phyloP scores from a whole-genome alignment of 1,140 invertebrate species.

The Cheumatopsyche charites region DNA sequence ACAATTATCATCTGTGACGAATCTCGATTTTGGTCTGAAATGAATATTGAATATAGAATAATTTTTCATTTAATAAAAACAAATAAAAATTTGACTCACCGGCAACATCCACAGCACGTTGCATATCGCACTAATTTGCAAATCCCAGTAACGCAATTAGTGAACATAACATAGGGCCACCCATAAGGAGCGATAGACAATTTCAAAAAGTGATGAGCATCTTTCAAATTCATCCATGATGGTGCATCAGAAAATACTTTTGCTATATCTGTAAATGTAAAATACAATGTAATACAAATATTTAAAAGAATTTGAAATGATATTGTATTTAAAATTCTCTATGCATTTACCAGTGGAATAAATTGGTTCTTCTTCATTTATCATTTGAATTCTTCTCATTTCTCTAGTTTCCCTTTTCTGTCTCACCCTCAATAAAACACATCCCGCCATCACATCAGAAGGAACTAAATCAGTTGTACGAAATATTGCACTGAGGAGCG shows the following conservation, averaged over 20 bases:
- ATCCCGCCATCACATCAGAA: conserved; percentile 86
- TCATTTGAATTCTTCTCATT: conserved; percentile 70
- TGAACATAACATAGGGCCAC: conserved; percentile 86
- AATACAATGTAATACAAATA: too few relatives aligned
- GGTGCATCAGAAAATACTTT: conserved; percentile 65
- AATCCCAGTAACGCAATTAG: conserved; percentile 74
- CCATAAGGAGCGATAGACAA: conserved; percentile 86
- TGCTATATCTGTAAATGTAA: conserved; percentile 54
- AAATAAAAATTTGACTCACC: conserved; percentile 15
- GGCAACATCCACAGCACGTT: conserved; percentile 77
- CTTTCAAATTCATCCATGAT: conserved; percentile 80
- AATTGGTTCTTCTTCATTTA: conserved; percentile 69
- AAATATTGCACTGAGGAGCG: conserved; percentile 75
- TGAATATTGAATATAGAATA: not conserved
- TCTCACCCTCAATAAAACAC: conserved; percentile 76
- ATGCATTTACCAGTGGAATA: conserved; percentile 66
- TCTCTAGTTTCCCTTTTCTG: conserved; percentile 75
- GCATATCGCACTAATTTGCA: conserved; percentile 73
- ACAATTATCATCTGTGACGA: conserved; percentile 85
- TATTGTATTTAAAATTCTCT: not conserved
- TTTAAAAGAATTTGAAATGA: not conserved
- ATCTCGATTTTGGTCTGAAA: conserved; percentile 68
- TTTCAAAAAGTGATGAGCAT: conserved; percentile 76
- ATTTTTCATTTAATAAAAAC: not conserved
- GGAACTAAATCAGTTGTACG: conserved; percentile 86